phyloP scores from a whole-genome alignment of 1,140 invertebrate genomes.

The Ctenoplectra terminalis region DNA sequence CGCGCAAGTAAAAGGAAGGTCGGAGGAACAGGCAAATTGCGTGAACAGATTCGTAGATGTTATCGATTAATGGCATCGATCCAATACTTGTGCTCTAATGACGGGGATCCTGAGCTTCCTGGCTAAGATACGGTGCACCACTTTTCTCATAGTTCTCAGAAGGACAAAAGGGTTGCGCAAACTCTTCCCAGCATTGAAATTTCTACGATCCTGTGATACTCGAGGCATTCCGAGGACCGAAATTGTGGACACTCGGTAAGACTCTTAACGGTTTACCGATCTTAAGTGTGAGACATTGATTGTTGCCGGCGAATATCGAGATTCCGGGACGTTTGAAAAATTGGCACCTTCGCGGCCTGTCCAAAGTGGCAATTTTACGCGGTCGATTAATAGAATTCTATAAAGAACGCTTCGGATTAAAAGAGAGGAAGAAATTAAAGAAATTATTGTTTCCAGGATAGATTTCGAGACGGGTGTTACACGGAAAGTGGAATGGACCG shows the following conservation, averaged over 20 bases:
- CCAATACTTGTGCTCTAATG: not conserved
- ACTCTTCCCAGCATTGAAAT: conserved; percentile 14
- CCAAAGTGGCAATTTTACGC: no score
- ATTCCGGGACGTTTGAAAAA: not conserved
- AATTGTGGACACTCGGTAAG: not conserved
- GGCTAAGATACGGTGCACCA: not conserved
- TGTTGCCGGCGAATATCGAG: not conserved
- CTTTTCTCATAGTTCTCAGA: not conserved
- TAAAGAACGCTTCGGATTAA: no score
- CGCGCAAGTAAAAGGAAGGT: conserved; percentile 4
- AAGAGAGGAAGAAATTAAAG: no score
- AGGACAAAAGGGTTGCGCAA: not conserved
- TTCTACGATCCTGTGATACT: not conserved
- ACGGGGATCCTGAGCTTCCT: not conserved
- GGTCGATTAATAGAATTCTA: no score
- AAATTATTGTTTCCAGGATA: not conserved
- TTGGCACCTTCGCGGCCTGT: not conserved
- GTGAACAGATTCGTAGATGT: not conserved
- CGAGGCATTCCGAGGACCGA: not conserved
- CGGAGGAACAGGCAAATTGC: not conserved
- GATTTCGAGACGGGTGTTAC: conserved; percentile 1
- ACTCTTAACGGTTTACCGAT: not conserved
- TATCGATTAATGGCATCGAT: conserved; percentile 11
- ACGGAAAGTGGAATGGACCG: not conserved
- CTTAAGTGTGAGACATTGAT: not conserved